phyloP scores from a whole-genome alignment of 2,888 invertebrate genomes.

The Sinelater perroti region DNA sequence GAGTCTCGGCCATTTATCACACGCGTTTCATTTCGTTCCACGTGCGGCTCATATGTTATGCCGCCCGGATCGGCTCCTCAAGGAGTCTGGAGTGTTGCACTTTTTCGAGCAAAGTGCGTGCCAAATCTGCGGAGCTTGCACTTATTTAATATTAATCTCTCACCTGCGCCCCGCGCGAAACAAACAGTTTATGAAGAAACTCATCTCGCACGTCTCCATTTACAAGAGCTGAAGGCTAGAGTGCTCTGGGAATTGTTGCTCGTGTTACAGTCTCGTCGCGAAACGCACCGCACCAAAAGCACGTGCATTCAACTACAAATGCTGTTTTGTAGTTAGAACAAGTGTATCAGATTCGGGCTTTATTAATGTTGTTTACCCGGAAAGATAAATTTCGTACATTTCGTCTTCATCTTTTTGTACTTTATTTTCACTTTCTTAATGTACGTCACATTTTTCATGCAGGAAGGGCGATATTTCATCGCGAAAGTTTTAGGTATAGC shows the following conservation, averaged over 20 bases:
- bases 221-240: slow-evolving; percentile 2
- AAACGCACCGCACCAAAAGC: slow-evolving; percentile 4
- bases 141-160: neutral
- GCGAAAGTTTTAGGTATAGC: slow-evolving; percentile 6
- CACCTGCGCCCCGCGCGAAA: neutral
- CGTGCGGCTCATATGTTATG: slow-evolving; percentile 54
- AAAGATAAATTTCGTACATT: slow-evolving; percentile 37
- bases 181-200: too few relatives aligned
- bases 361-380: slow-evolving; percentile 38
- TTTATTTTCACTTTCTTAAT: slow-evolving; percentile 38
- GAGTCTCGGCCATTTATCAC: slow-evolving; percentile 52
- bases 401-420: slow-evolving; percentile 33
- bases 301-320: slow-evolving; percentile 26
- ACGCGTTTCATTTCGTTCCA: slow-evolving; percentile 52
- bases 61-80: slow-evolving; percentile 38
- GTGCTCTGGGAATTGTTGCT: slow-evolving; percentile 6
- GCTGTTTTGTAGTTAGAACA: slow-evolving; percentile 29
- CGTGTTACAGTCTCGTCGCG: neutral
- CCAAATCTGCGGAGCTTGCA: neutral
- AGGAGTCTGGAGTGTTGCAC: slow-evolving; percentile 24
- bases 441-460: slow-evolving; percentile 29
- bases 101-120: slow-evolving; percentile 12
- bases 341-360: slow-evolving; percentile 32
- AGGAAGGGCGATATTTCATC: slow-evolving; percentile 18
- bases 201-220: too few relatives aligned